Evolutionary conservation across 2,113 vertebrate genomes (phyloP).

Genomic region (Sphaerodactylus townsendi): DNA sequence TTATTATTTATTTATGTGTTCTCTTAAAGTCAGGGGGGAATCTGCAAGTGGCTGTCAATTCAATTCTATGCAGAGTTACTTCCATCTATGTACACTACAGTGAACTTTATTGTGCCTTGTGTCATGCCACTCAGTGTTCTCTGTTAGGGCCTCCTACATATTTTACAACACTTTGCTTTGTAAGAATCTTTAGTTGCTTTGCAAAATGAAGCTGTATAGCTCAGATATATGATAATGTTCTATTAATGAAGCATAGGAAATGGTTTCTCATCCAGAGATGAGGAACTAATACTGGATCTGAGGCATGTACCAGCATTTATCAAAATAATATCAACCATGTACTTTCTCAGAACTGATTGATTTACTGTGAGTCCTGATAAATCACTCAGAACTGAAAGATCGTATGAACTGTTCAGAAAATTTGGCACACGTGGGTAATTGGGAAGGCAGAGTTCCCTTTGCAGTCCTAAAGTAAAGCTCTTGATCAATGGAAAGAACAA

Average conservation of each 20-base stretch:
- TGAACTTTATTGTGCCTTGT: background rate
- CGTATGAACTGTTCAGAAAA: background rate
- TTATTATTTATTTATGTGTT: too few relatives aligned
- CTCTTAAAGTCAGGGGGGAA: too few relatives aligned
- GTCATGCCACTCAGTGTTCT: background rate
- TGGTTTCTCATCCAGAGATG: background rate
- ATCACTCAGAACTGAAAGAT: background rate
- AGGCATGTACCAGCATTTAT: background rate
- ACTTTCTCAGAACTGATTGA: background rate
- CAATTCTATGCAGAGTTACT: too few relatives aligned
- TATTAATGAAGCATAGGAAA: background rate
- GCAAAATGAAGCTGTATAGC: background rate
- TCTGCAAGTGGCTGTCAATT: background rate
- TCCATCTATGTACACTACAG: too few relatives aligned
- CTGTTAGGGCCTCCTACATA: background rate
- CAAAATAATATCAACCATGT: rapidly evolving
- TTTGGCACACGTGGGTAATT: background rate
- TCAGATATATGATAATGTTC: background rate
- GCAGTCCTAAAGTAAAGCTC: background rate
- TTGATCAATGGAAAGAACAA: background rate
- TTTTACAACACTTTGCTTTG: background rate
- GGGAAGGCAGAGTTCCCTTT: background rate
- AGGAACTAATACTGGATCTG: background rate
- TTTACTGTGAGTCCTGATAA: background rate
- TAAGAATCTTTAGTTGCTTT: rapidly evolving